Evolutionary conservation across 2,888 invertebrate species (phyloP), one percentile per base, ranked within the genome.

Genomic region (Pristionchus maxplancki): DNA sequence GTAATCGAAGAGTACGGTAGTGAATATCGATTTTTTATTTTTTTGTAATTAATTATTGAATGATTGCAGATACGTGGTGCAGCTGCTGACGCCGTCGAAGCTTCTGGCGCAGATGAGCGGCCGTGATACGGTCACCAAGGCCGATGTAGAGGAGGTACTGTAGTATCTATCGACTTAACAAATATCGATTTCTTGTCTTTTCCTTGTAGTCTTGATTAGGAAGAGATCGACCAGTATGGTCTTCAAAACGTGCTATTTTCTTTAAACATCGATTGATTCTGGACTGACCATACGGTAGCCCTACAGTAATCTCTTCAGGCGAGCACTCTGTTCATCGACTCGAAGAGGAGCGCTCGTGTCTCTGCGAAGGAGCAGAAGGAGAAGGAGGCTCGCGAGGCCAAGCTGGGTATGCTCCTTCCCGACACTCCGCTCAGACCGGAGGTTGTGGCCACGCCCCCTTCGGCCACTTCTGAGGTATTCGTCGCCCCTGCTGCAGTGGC

Each of bases 1-100:
- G 40, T 34, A 17, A 13, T 20, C 17, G 15, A 8, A 50, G 53
- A 8, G 15, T 20, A 3, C 6, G 20, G 53, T 3, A 53, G 17
- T 15, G 53, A 53, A 17, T 5, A 58, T 58, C n/a, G 58, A 17
- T 58, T 58, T 58, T n/a, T n/a, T n/a, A 17, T 58, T n/a, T 58
- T 58, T 58, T 58, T 44, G 44, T 44, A 9, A 44, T 44, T n/a
- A n/a, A n/a, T n/a, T 44, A 87, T 90, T 28, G 84, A 17, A 17
- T 86, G 78, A 78, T 91, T 93, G 90, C 93, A 96, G 97, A 94
- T 98, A 99, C 95, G 98, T 98, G 0, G 97, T 97, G 0, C 99
- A 99, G 95, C 96, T 99, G 84, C 95, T 99, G 90, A 99, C 98
- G 4, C 99, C 99, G 0, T 97, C 97, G 24, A 96, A 97, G 90